Conservation (phyloP, 2,888 invertebrate genomes). For the Cotesia congregata region DNA sequence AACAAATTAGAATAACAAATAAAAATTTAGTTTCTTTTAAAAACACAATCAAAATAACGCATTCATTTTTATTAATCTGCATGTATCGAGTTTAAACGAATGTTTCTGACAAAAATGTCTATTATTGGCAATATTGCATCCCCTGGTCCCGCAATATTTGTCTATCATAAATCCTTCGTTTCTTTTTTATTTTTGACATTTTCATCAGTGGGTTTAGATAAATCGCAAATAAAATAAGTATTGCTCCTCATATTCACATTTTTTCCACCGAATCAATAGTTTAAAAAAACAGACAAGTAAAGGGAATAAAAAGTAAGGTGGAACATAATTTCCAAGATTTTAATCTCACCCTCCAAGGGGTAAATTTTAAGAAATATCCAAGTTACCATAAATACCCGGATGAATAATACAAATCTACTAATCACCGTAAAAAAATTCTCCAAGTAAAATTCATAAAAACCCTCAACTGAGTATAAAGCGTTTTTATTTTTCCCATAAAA, state of each 20-base stretch:
- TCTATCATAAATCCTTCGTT: not conserved
- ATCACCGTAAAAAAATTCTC: not conserved
- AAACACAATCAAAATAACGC: not conserved
- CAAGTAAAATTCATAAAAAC: not conserved
- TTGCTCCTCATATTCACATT: not conserved
- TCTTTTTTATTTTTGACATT: not conserved
- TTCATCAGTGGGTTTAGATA: not conserved
- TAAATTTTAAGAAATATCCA: not conserved
- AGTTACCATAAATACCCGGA: not conserved
- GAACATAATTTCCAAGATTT: not conserved
- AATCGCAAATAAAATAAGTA: not conserved
- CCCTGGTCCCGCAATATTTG: not conserved
- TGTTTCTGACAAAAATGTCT: not conserved
- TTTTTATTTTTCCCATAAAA: not conserved
- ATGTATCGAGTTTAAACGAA: not conserved
- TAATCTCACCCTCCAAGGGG: not conserved
- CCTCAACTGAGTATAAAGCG: no score
- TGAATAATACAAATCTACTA: not conserved
- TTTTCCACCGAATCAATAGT: not conserved
- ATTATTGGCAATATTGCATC: not conserved
- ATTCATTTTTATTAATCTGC: not conserved
- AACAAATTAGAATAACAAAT: not conserved
- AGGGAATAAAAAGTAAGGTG: not conserved
- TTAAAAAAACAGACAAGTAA: not conserved
- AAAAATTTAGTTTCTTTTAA: not conserved